Evolutionary conservation across 2,113 vertebrate genomes (phyloP).

Genomic region (Eonycteris spelaea): DNA sequence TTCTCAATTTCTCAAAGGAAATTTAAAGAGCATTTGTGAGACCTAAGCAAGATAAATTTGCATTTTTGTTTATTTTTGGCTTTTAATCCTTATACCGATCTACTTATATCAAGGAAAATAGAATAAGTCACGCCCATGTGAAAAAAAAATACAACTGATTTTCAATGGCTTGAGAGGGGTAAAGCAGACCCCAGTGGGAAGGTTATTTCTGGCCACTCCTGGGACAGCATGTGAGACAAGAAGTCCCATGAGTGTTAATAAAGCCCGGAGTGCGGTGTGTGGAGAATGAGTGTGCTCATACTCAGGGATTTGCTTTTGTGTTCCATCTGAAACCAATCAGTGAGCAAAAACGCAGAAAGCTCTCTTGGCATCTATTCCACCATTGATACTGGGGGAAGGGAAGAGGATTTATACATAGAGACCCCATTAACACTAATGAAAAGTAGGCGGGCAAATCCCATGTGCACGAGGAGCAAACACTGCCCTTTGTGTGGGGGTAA

Average conservation of each 20-base stretch:
- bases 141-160: background rate
- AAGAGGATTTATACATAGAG: conserved; percentile 34
- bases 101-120: background rate
- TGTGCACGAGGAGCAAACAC: conserved; percentile 17
- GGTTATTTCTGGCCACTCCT: background rate
- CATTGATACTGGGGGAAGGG: background rate
- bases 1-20: too few species aligned
- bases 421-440: conserved; percentile 28
- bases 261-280: background rate
- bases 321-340: conserved; percentile 39
- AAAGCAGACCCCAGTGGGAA: fast-evolving
- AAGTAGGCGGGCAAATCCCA: conserved; percentile 6
- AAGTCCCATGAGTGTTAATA: background rate
- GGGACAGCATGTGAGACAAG: background rate
- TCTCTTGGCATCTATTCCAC: background rate
- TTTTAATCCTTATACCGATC: background rate
- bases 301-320: background rate
- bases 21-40: background rate
- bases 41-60: background rate
- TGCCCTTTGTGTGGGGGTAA: background rate
- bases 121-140: background rate
- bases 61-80: background rate
- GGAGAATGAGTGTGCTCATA: background rate
- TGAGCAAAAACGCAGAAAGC: background rate
- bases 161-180: background rate